Evolutionary conservation across 2,797 vertebrate genomes (phyloP).

Genomic region (Xenops minutus): DNA sequence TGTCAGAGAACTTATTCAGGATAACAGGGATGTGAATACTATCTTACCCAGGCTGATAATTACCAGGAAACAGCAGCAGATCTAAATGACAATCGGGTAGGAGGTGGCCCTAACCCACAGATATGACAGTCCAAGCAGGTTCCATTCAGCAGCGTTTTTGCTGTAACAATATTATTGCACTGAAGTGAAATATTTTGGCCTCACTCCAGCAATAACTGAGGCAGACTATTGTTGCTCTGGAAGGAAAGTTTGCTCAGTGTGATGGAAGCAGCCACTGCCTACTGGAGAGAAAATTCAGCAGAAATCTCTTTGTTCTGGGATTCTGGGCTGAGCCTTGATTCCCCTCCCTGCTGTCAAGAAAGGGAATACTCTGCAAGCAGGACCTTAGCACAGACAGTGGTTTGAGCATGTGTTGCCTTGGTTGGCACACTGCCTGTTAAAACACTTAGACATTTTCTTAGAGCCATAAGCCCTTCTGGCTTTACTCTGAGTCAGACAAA

Average conservation of each 20-base stretch:
- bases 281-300: neutral
- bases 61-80: neutral
- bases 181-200: constrained; percentile 17
- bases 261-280: neutral
- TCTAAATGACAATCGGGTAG: neutral
- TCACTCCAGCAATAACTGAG: neutral
- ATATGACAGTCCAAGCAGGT: neutral
- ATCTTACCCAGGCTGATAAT: neutral
- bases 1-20: neutral
- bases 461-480: neutral
- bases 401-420: neutral
- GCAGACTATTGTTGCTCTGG: neutral
- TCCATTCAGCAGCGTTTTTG: neutral
- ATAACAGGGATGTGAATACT: neutral
- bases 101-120: neutral
- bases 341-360: neutral
- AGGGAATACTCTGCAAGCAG: neutral
- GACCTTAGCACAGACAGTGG: neutral
- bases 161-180: constrained; percentile 17
- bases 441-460: constrained; percentile 8
- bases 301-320: neutral
- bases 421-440: constrained; percentile 2
- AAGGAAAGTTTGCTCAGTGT: neutral
- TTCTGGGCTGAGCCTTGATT: neutral
- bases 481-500: neutral